Conservation (phyloP, 2,113 vertebrate genomes). For the Lamprotornis superbus region DNA sequence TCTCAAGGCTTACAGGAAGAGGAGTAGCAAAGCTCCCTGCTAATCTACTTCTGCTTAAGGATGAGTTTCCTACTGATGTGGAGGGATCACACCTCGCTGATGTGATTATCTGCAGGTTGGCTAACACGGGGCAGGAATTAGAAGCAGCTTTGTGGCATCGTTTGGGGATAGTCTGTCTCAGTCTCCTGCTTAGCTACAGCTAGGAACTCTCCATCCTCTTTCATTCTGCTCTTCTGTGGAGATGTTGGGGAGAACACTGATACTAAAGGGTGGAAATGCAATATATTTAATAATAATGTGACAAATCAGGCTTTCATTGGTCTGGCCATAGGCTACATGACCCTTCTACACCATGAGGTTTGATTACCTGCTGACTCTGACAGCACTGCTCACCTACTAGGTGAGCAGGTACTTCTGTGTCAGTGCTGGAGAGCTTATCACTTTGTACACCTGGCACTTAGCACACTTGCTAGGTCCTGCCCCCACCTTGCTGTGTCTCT, state of each 20-base stretch:
- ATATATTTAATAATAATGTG: neutral
- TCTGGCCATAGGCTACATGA: neutral
- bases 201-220: neutral
- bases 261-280: neutral
- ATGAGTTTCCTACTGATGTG: neutral
- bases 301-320: neutral
- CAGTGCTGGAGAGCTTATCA: neutral
- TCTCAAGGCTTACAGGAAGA: conserved; percentile 14
- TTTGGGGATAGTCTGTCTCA: neutral
- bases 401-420: neutral
- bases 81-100: neutral
- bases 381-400: neutral
- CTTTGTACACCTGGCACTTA: neutral
- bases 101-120: neutral
- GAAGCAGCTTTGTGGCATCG: neutral
- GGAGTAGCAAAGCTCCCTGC: neutral
- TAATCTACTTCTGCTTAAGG: conserved; percentile 27
- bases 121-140: neutral
- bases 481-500: neutral
- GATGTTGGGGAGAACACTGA: neutral
- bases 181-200: neutral
- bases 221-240: neutral
- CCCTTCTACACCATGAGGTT: neutral
- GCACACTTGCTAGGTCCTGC: neutral
- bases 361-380: neutral